phyloP scores from a whole-genome alignment of 2,888 invertebrate species.

The Heliconius hortense region DNA sequence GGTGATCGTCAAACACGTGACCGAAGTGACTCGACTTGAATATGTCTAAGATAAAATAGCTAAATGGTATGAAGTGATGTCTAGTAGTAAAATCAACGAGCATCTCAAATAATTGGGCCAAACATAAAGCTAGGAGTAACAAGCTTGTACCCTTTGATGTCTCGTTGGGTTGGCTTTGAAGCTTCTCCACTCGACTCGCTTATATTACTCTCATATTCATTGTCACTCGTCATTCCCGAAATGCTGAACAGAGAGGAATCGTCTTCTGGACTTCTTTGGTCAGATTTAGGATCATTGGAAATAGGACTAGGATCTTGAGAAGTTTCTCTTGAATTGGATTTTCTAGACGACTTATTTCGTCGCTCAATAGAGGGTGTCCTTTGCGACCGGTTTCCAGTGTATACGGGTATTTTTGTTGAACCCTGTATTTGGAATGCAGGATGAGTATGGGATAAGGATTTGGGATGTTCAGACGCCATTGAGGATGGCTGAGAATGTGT shows the following conservation, averaged over 20 bases:
- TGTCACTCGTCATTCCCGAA: slow-evolving; percentile 82
- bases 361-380: slow-evolving; percentile 78
- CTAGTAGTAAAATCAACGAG: slow-evolving; percentile 59
- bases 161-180: slow-evolving; percentile 74
- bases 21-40: background rate
- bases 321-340: slow-evolving; percentile 67
- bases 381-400: slow-evolving; percentile 84
- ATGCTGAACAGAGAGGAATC: slow-evolving; percentile 81
- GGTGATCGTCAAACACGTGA: slow-evolving; percentile 28
- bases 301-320: slow-evolving; percentile 77
- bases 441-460: slow-evolving; percentile 78
- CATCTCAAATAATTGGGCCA: slow-evolving; percentile 69
- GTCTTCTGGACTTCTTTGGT: slow-evolving; percentile 80
- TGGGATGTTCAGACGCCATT: slow-evolving; percentile 74
- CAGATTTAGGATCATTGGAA: slow-evolving; percentile 75
- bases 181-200: slow-evolving; percentile 78
- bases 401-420: slow-evolving; percentile 88
- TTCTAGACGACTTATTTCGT: slow-evolving; percentile 59
- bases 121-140: slow-evolving; percentile 68
- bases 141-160: slow-evolving; percentile 78
- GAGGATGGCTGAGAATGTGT: slow-evolving; percentile 82
- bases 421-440: slow-evolving; percentile 83
- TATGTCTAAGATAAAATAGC: slow-evolving; percentile 11
- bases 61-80: slow-evolving; percentile 32
- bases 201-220: slow-evolving; percentile 80